Evolutionary conservation across 2,888 invertebrate genomes (phyloP).

Genomic region (Elegia similella): DNA sequence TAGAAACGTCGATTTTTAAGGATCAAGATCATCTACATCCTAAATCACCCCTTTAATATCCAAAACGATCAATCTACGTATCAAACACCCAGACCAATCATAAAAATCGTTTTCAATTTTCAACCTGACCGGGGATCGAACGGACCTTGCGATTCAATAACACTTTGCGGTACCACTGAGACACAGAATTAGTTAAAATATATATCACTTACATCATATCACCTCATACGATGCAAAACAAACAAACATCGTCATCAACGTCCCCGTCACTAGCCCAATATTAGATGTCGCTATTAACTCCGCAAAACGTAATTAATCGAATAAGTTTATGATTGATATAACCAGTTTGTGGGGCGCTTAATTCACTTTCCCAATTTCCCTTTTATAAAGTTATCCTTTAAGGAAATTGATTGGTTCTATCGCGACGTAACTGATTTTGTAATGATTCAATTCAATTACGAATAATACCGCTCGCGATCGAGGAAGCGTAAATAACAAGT

Average conservation of each 20-base stretch:
- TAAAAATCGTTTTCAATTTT: too few relatives aligned
- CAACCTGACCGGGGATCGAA: too few relatives aligned
- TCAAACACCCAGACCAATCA: too few relatives aligned
- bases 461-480: constrained; percentile 38
- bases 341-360: constrained; percentile 80
- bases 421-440: constrained; percentile 62
- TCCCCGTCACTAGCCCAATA: constrained; percentile 62
- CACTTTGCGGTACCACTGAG: too few relatives aligned
- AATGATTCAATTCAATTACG: constrained; percentile 62
- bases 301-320: constrained; percentile 82
- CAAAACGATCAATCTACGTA: too few relatives aligned
- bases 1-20: too few relatives aligned
- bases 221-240: constrained; percentile 26
- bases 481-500: constrained; percentile 50
- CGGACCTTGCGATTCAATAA: too few relatives aligned
- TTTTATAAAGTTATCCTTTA: constrained; percentile 78
- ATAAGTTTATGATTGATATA: constrained; percentile 83
- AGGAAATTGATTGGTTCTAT: constrained; percentile 74
- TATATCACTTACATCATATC: background rate
- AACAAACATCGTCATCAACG: constrained; percentile 22
- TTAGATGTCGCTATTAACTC: constrained; percentile 82
- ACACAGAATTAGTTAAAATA: too few relatives aligned
- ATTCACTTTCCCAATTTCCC: constrained; percentile 80
- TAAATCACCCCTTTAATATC: too few relatives aligned
- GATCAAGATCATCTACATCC: too few relatives aligned